Conservation (phyloP, 2,113 vertebrate species). For the Polypterus bichir region DNA sequence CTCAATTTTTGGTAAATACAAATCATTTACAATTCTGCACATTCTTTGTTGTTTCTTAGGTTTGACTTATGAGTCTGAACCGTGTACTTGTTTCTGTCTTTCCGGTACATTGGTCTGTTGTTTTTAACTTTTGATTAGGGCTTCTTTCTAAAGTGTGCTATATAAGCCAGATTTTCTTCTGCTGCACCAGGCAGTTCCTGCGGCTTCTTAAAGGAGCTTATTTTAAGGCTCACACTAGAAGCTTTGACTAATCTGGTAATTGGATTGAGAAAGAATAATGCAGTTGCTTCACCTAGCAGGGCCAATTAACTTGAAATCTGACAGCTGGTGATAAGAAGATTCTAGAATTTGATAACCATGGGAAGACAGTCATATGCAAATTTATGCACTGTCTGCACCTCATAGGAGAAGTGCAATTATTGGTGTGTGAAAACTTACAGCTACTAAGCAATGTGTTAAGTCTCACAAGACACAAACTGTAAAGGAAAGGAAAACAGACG, state of each 20-base stretch:
- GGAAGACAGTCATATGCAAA: constrained; percentile 34
- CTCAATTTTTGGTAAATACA: too few relatives aligned
- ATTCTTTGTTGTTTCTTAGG: too few relatives aligned
- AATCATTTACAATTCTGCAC: too few relatives aligned
- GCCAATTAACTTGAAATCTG: constrained; percentile 52
- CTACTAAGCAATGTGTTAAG: constrained; percentile 38
- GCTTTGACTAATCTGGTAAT: constrained; percentile 59
- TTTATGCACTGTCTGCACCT: constrained; percentile 36
- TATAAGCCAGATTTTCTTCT: too few relatives aligned
- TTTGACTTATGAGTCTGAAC: too few relatives aligned
- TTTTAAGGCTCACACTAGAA: constrained; percentile 47
- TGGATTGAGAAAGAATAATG: constrained; percentile 53
- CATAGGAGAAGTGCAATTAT: constrained; percentile 31
- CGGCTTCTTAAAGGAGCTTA: constrained; percentile 37
- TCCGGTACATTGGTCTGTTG: too few relatives aligned
- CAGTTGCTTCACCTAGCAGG: constrained; percentile 38
- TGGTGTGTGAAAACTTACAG: constrained; percentile 52
- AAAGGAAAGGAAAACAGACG: too few relatives aligned
- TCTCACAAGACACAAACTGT: constrained; percentile 36
- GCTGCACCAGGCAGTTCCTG: constrained; percentile 6
- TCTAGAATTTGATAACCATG: constrained; percentile 29
- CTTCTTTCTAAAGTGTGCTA: too few relatives aligned
- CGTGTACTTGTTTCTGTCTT: too few relatives aligned
- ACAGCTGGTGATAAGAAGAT: constrained; percentile 53
- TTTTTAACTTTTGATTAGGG: too few relatives aligned